Evolutionary conservation across 2,888 invertebrate species (phyloP), one percentile per base, ranked within the genome.

Genomic region (Stenotaenia linearis): DNA sequence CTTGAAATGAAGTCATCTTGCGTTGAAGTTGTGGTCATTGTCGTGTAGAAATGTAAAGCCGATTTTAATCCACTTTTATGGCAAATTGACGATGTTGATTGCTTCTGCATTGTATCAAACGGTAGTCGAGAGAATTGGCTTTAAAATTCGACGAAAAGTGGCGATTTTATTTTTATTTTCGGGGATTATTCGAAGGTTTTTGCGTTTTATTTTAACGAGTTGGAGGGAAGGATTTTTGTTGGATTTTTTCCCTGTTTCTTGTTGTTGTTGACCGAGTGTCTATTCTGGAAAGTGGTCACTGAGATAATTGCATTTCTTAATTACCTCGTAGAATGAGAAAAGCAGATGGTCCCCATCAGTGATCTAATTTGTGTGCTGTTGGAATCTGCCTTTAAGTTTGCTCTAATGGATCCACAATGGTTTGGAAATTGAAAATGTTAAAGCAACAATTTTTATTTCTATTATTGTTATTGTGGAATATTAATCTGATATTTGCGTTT

Each of bases 341-440:
- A 76, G 76, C 76, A 76, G 76, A 76, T 76, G 76, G 76, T 32
- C 50, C 18, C 76, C 37, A 25, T 76, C 35, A 37, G 23, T 76
- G 76, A 76, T 76, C 37, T 76, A 76, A 76, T 76, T 76, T 76
- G 76, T 37, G 23, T 35, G 37, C 23, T n/a, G 30, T 76, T 76
- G 50, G 50, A 50, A 50, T 50, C 35, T 32, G 76, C 35, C 2
- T 12, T 25, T 76, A 76, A 76, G 76, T 76, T 76, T 37, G 37
- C 30, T 76, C 35, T 32, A 76, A 76, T 76, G 30, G 76, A 76
- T 37, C 76, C 76, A 23, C 35, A 37, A 37, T 37, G 35, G 37
- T 76, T 76, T 74, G n/a, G 50, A 50, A 50, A 50, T 50, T 50
- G 50, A 50, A 50, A 50, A 18, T 18, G 50, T 50, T 50, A 50